Evolutionary conservation across 2,888 invertebrate genomes (phyloP).

Genomic region (Panzeria rudis): DNA sequence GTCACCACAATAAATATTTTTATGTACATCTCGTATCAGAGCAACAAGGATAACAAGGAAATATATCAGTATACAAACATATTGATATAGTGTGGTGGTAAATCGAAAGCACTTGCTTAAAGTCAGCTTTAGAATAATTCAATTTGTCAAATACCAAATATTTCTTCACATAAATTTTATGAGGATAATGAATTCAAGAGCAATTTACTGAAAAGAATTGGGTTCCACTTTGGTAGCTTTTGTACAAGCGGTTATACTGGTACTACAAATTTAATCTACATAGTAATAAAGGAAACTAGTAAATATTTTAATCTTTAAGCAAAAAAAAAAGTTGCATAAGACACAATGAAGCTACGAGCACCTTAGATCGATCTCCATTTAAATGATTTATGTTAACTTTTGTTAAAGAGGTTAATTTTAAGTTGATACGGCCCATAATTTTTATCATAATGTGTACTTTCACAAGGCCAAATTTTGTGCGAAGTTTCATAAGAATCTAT

Average conservation of each 20-base stretch:
- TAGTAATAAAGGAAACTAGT: background rate
- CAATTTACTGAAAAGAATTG: background rate
- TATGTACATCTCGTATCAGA: background rate
- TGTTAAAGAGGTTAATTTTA: no score
- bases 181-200: background rate
- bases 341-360: no score
- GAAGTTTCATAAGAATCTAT: no score
- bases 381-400: no score
- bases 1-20: conserved; percentile 2
- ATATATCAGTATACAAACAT: background rate
- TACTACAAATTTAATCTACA: background rate
- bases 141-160: background rate
- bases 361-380: no score
- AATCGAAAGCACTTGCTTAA: background rate
- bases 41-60: background rate
- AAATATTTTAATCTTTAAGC: background rate
- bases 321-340: no score
- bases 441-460: no score
- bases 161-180: background rate
- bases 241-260: background rate
- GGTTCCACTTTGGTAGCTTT: background rate
- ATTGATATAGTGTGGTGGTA: background rate
- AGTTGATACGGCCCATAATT: no score
- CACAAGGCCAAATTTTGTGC: no score
- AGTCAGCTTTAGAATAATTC: background rate